phyloP scores from a whole-genome alignment of 1,140 invertebrate genomes.

The Drosophila bocki region DNA sequence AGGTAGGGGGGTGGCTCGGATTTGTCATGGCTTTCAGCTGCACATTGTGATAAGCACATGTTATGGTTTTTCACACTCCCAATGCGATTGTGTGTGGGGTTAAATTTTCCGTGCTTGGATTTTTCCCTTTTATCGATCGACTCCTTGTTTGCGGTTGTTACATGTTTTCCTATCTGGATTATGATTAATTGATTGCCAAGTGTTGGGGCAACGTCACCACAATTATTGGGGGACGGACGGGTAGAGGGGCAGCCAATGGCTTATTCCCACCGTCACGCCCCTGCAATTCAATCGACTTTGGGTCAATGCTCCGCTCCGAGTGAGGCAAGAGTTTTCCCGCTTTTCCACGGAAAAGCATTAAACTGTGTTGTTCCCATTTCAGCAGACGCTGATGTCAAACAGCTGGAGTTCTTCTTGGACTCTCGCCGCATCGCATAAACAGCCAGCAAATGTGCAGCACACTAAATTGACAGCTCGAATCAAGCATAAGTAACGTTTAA shows the following conservation, averaged over 20 bases:
- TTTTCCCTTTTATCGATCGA: slow-evolving; percentile 63
- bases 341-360: slow-evolving; percentile 49
- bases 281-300: slow-evolving; percentile 48
- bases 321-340: slow-evolving; percentile 17
- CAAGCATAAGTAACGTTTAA: slow-evolving; percentile 72
- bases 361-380: slow-evolving; percentile 33
- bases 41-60: slow-evolving; percentile 79
- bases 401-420: slow-evolving; percentile 51
- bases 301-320: slow-evolving; percentile 42
- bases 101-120: slow-evolving; percentile 50
- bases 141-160: slow-evolving; percentile 65
- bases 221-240: slow-evolving; percentile 37
- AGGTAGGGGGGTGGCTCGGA: slow-evolving; percentile 54
- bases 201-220: slow-evolving; percentile 29
- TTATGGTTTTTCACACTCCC: slow-evolving; percentile 76
- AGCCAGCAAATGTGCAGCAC: slow-evolving; percentile 51
- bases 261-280: slow-evolving; percentile 53
- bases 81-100: slow-evolving; percentile 29
- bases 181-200: slow-evolving; percentile 80
- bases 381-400: slow-evolving; percentile 57
- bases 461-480: slow-evolving; percentile 67
- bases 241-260: background rate
- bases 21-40: slow-evolving; percentile 79
- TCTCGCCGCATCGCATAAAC: slow-evolving; percentile 38
- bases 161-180: slow-evolving; percentile 76